Base-by-base conservation (phyloP, 2,797 vertebrate species). In the Enteromius trimaculatus region DNA sequence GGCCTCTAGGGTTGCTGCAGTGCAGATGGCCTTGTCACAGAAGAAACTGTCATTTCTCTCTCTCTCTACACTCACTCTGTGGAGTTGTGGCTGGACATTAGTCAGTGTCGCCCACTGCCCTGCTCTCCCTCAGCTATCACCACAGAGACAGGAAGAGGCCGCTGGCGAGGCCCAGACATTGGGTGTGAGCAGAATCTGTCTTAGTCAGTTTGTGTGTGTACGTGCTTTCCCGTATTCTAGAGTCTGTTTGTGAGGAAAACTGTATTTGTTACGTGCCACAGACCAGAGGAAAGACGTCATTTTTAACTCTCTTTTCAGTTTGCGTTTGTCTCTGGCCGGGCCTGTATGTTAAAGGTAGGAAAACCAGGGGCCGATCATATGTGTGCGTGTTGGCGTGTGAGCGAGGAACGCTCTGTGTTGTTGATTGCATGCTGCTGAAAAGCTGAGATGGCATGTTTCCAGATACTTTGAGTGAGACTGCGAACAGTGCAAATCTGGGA, bases 351-450 rank as follows among this genome's bases (percentile, higher is more conserved):
- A 51, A 55, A 64, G 34, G 21, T 11, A 23, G 62, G 3, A 75
- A 79, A 83, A 75, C 77, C 34, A 77, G 11, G 37, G 37, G 26
- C 21, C 31, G 69, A 53, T 53, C 65, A n/a, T 31, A 65, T 76
- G 66, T 44, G 77, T 84, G 79, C 68, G 42, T 85, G 31, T 85
- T 55, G 70, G 44, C 42, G 23, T 26, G 70, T 21, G 34, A n/a
- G 68, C 3, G 34, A 71, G 26, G 9, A 21, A 53, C 19, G 9
- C 76, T 70, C n/a, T 1, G 26, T 58, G 74, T 53, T 39, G 86
- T 81, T 88, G 87, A 90, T 90, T 87, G 66, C 55, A 44, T 88
- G 85, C 86, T 88, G 88, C 80, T 87, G 88, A 89, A 88, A 89
- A 84, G 84, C 84, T 77, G 80, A 81, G 13, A 44, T 87, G 85